Evolutionary conservation across 2,797 vertebrate genomes (phyloP), one percentile per base, ranked within the genome.

Genomic region (Pangasius mekongensis): DNA sequence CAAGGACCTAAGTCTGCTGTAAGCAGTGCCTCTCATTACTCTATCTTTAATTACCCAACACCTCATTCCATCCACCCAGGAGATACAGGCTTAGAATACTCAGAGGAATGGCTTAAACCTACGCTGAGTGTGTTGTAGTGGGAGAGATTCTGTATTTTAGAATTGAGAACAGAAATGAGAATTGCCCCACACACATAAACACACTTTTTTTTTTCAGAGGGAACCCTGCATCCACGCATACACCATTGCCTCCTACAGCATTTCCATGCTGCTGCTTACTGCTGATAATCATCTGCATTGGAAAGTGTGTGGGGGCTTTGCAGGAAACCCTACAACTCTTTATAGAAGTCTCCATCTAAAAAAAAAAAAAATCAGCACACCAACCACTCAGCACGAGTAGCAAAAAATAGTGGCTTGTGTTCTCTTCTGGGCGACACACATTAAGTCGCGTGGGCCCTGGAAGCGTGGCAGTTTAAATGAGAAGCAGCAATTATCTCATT

Each of bases 41-140:
- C 95, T 94, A 95, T 95, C 95, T 96, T 96, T 96, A 96, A 96
- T 96, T 96, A 96, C 95, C 94, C 94, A 95, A 94, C 93, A 92
- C 93, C 93, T 93, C 91, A 89, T 92, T 92, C 94, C 94, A 94
- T 94, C 94, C 94, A 95, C 94, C 93, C 94, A 95, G 94, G 89
- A 88, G 89, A 89, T 81, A 80, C 69, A 66, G 83, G 86, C 84
- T 83, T 69, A 90, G 67, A 85, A 90, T 80, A 87, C 83, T 84
- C 87, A 33, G 73, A 87, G 90, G 85, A 90, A 36, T 54, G 66
- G 52, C 58, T 86, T 83, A 39, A 85, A 56, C 8, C 84, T 67
- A 49, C 54, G 67, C 62, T 13, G 16, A 87, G 60, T 88, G 52
- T 54, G 60, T 58, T 82, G 77, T 84, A 67, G 22, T 86, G 62